Evolutionary conservation across 2,797 vertebrate genomes (phyloP).

Genomic region (Diplodus puntazzo): DNA sequence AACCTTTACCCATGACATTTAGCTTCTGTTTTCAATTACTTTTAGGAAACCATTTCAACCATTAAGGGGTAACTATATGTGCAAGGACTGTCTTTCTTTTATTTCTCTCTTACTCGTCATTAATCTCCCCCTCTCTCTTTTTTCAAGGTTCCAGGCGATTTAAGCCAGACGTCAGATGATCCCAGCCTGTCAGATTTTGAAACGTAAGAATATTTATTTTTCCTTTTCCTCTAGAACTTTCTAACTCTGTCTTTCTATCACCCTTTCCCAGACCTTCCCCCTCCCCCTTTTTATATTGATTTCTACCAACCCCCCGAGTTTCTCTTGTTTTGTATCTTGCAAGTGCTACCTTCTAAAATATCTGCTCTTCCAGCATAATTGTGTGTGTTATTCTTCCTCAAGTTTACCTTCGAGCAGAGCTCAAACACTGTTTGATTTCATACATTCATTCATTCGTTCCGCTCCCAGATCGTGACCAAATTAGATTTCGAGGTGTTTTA

Average conservation of each 20-base stretch:
- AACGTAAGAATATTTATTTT: conserved; percentile 88
- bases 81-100: neutral
- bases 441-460: conserved; percentile 6
- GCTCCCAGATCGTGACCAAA: conserved; percentile 11
- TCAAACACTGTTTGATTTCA: conserved; percentile 21
- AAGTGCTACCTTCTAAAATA: neutral
- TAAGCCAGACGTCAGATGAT: conserved; percentile 98
- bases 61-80: too few relatives aligned
- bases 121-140: neutral
- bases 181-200: conserved; percentile 98
- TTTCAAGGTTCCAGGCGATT: conserved; percentile 93
- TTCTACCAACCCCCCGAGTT: neutral
- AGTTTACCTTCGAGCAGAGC: conserved; percentile 3
- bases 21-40: too few relatives aligned
- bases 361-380: neutral
- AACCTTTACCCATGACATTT: too few relatives aligned
- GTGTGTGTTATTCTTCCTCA: neutral
- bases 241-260: conserved; percentile 2
- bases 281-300: neutral
- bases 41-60: too few relatives aligned
- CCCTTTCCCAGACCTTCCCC: neutral
- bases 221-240: neutral
- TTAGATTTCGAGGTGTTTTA: conserved; percentile 34
- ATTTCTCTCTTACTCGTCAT: neutral
- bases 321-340: neutral